phyloP scores from a whole-genome alignment of 1,140 invertebrate genomes.

The Drosophila equinoxialis region DNA sequence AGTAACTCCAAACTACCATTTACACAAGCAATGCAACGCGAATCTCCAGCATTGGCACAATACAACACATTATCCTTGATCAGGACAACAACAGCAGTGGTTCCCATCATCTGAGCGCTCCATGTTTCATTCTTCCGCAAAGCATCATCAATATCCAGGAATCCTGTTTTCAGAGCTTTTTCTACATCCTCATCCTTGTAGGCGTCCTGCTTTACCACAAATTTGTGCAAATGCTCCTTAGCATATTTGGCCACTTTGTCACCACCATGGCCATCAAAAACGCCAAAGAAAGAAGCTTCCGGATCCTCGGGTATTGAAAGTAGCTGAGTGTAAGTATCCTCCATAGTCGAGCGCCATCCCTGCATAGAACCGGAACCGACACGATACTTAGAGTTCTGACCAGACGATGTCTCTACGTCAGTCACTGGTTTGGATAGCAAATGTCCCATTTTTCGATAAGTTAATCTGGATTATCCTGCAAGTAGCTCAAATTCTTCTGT shows the following conservation, averaged over 20 bases:
- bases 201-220: conserved; percentile 84
- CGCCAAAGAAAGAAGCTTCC: conserved; percentile 95
- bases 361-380: conserved; percentile 99
- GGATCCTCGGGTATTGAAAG: conserved; percentile 95
- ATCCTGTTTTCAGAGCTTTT: conserved; percentile 90
- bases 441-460: conserved; percentile 90
- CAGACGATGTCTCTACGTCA: conserved; percentile 93
- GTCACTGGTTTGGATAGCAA: conserved; percentile 97
- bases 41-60: conserved; percentile 98
- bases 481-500: no score
- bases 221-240: conserved; percentile 96
- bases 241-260: conserved; percentile 96
- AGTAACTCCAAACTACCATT: conserved; percentile 86
- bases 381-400: conserved; percentile 86
- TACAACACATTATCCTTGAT: conserved; percentile 93
- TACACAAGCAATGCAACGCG: conserved; percentile 92
- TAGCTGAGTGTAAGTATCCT: conserved; percentile 98
- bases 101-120: conserved; percentile 96
- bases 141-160: conserved; percentile 94
- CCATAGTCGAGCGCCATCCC: conserved; percentile 99
- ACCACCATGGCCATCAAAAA: conserved; percentile 90
- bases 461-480: no score
- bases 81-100: conserved; percentile 95
- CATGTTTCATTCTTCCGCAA: conserved; percentile 94
- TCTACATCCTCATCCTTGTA: conserved; percentile 88